These are phyloP conservation scores for Myotis davidii DNA, from an alignment of 2,113 vertebrate species.

Conservation along the genomic window DNA sequence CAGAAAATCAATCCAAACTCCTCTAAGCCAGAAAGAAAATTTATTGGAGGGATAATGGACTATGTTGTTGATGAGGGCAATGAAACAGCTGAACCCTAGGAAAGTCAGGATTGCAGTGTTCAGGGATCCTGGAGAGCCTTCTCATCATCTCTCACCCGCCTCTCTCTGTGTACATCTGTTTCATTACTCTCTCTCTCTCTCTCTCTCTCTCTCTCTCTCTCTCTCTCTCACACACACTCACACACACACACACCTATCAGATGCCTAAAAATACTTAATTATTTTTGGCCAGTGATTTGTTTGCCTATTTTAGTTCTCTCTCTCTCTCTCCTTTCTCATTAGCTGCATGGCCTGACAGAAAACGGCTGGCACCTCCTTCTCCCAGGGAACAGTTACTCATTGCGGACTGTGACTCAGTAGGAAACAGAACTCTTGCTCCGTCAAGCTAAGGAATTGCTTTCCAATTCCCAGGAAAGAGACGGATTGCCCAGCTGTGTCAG, in stretches of 20 bases:
- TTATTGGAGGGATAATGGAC: neutral
- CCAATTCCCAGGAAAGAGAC: neutral
- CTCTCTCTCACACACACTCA: too few relatives aligned
- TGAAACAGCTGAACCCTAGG: neutral
- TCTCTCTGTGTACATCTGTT: neutral
- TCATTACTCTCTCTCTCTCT: neutral
- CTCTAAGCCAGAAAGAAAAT: conserved; percentile 9
- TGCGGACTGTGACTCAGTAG: neutral
- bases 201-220: too few relatives aligned
- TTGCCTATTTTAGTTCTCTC: too few relatives aligned
- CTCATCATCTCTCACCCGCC: neutral
- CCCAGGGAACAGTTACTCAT: neutral
- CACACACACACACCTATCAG: too few relatives aligned
- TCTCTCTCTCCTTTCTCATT: neutral
- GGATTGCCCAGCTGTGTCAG: neutral
- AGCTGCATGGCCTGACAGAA: neutral
- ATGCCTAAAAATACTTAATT: too few relatives aligned
- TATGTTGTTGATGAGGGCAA: neutral
- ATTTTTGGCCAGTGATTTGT: too few relatives aligned
- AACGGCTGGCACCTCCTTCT: neutral
- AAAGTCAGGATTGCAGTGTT: neutral
- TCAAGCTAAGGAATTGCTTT: neutral
- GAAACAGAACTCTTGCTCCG: neutral
- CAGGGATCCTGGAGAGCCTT: neutral
- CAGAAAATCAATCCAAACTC: conserved; percentile 38